phyloP scores from a whole-genome alignment of 2,888 invertebrate species.

The Kuschelorhynchus macadamiae region DNA sequence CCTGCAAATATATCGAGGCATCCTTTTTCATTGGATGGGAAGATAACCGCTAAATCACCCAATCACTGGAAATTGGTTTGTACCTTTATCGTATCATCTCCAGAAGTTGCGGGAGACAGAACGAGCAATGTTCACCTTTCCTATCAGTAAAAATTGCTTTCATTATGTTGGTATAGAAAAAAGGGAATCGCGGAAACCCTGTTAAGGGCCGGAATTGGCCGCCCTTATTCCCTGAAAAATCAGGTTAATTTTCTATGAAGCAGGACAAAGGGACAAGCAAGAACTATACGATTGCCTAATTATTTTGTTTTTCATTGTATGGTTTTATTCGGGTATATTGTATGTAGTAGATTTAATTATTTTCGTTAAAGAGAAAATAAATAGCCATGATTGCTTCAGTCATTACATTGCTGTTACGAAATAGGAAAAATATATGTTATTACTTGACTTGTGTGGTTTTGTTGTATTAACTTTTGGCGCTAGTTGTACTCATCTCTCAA shows the following conservation, averaged over 20 bases:
- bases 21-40: constrained; percentile 21
- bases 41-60: constrained; percentile 44
- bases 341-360: no score
- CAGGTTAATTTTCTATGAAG: constrained; percentile 39
- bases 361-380: no score
- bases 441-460: no score
- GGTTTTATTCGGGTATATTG: no score
- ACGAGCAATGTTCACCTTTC: constrained; percentile 44
- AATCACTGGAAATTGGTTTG: constrained; percentile 43
- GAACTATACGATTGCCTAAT: constrained; percentile 12
- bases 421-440: no score
- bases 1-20: constrained; percentile 21
- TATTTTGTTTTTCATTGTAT: constrained; percentile 6
- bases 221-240: constrained; percentile 24
- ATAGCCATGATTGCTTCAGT: no score
- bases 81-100: constrained; percentile 46
- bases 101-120: constrained; percentile 37
- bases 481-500: no score
- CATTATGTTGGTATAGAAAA: constrained; percentile 38
- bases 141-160: constrained; percentile 47
- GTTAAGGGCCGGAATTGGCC: constrained; percentile 30
- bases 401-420: no score
- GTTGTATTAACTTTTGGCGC: no score
- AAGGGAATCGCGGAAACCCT: constrained; percentile 24
- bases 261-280: constrained; percentile 18